Conservation (phyloP, 2,113 vertebrate genomes). For the Plecturocebus donacophilus region DNA sequence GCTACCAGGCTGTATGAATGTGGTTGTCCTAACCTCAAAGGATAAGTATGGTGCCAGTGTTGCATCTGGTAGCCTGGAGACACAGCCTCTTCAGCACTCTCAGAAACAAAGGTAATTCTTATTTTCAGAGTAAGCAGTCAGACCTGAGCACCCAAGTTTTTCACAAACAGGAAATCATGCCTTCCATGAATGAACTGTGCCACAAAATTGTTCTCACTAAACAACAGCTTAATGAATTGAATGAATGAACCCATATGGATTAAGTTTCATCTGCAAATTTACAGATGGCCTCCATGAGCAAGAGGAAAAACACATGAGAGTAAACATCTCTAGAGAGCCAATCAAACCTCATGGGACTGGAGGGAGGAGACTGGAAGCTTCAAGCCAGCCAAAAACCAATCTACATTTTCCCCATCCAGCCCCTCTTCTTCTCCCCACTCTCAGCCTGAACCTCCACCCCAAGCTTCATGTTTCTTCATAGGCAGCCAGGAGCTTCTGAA, state of each 20-base stretch:
- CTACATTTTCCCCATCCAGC: not conserved
- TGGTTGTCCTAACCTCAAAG: not conserved
- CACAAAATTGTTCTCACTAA: constrained; percentile 65
- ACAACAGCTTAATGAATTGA: constrained; percentile 67
- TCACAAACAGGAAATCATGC: constrained; percentile 56
- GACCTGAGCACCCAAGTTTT: not conserved
- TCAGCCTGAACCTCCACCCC: not conserved
- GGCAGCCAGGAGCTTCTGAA: constrained; percentile 44
- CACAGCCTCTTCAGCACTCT: not conserved
- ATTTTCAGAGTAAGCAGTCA: not conserved
- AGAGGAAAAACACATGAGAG: constrained; percentile 62
- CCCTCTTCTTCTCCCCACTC: not conserved
- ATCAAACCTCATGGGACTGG: not conserved
- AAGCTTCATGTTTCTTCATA: constrained; percentile 10
- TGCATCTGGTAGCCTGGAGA: not conserved
- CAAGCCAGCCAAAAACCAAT: constrained; percentile 35
- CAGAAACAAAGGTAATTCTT: not conserved
- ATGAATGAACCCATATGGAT: constrained; percentile 66
- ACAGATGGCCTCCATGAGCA: constrained; percentile 67
- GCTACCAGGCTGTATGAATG: not conserved
- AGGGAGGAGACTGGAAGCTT: not conserved
- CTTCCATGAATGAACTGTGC: constrained; percentile 52
- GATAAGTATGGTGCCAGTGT: not conserved
- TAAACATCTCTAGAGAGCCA: constrained; percentile 2
- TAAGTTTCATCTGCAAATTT: constrained; percentile 66